A percentile compares a stretch with the other conserved stretches of the same genome.
phyloP scores from a whole-genome alignment of 53 echinoderm and acorn worm species.

The Antedon mediterranea region DNA sequence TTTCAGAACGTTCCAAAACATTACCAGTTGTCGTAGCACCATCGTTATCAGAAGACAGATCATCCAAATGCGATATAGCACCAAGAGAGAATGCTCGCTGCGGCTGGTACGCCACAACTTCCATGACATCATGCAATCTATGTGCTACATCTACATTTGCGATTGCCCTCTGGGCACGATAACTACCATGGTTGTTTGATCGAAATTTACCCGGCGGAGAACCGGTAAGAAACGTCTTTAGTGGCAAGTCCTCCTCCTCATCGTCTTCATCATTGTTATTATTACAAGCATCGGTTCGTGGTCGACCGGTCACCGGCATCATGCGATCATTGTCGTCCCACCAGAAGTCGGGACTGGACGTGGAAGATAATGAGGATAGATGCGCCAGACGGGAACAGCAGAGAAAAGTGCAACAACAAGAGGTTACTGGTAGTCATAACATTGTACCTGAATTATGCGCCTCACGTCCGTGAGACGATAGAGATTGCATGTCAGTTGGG shows the following conservation, averaged over 20 bases:
- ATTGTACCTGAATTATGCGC: background rate
- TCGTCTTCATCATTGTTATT: background rate
- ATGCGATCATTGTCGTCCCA: background rate
- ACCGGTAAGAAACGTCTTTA: background rate
- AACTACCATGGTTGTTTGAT: background rate
- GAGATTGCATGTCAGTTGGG: background rate
- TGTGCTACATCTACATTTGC: background rate
- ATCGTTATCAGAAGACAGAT: background rate
- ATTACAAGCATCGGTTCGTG: background rate
- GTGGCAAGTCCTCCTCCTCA: background rate
- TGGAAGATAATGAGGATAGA: background rate
- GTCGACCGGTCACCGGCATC: background rate
- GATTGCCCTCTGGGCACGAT: background rate
- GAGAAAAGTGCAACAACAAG: constrained; percentile 1
- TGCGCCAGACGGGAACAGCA: background rate
- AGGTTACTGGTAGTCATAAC: background rate
- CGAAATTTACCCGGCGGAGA: background rate
- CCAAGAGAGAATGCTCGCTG: background rate
- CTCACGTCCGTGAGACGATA: background rate
- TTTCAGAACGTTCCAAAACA: background rate
- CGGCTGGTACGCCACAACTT: background rate
- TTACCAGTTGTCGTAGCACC: background rate
- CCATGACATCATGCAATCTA: background rate
- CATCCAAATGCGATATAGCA: background rate
- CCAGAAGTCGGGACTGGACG: background rate